Conservation (phyloP, 2,888 invertebrate species). For the Iselma pallidipennis region DNA sequence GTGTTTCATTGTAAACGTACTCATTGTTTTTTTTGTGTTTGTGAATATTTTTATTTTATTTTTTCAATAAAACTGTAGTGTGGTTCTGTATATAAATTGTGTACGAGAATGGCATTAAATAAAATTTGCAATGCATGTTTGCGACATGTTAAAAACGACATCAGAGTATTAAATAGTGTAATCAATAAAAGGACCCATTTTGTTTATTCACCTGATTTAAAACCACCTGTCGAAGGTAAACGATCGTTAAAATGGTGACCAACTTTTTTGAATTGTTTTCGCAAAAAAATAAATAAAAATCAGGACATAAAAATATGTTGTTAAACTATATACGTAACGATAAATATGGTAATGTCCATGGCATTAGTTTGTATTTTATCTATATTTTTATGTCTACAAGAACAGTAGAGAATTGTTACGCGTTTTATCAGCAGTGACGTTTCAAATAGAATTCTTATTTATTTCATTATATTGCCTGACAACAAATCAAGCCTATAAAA, state of each 20-base stretch:
- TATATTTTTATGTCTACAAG: constrained; percentile 11
- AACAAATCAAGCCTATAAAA: too few species aligned
- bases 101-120: constrained; percentile 39
- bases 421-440: too few species aligned
- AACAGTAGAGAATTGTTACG: too few species aligned
- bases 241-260: too few species aligned
- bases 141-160: constrained; percentile 28
- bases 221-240: constrained; percentile 59
- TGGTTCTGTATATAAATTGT: background rate
- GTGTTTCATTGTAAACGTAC: background rate
- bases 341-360: constrained; percentile 9
- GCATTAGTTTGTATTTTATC: constrained; percentile 7
- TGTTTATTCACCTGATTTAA: constrained; percentile 64
- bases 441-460: too few species aligned
- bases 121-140: constrained; percentile 39
- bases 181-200: constrained; percentile 58
- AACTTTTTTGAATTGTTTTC: too few species aligned
- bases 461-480: too few species aligned
- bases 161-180: constrained; percentile 36
- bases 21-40: constrained; percentile 5
- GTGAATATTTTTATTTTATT: constrained; percentile 7
- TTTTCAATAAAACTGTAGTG: background rate
- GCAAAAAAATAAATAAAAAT: too few species aligned
- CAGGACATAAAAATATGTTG: too few species aligned
- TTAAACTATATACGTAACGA: constrained; percentile 3